These are phyloP conservation scores for Paramormyrops kingsleyae DNA, from an alignment of 2,113 vertebrate genomes.

Conservation along the genomic window DNA sequence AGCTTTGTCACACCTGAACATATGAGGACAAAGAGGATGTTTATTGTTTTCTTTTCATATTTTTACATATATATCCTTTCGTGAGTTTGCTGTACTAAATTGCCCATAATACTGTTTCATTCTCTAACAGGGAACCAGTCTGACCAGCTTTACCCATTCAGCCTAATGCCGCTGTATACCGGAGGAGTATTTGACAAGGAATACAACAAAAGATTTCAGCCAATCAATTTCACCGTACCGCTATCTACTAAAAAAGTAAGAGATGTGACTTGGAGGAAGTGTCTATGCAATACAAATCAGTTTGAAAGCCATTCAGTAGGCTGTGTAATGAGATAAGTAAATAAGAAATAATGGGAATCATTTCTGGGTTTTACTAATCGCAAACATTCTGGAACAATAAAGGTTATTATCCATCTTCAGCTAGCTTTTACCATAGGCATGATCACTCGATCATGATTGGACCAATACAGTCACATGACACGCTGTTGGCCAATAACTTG, in stretches of 20 bases:
- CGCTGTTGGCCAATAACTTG: not conserved
- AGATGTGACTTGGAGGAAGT: not conserved
- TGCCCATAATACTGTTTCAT: not conserved
- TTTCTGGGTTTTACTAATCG: not conserved
- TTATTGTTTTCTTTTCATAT: not conserved
- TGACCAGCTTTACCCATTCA: constrained; percentile 46
- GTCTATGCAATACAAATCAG: not conserved
- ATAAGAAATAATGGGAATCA: not conserved
- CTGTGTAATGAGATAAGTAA: not conserved
- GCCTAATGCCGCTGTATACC: constrained; percentile 47
- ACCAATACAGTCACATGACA: not conserved
- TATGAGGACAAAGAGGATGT: not conserved
- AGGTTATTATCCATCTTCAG: not conserved
- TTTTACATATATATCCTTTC: not conserved
- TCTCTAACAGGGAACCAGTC: constrained; percentile 23
- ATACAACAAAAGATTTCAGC: constrained; percentile 60
- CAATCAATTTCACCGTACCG: constrained; percentile 52
- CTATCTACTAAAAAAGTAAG: constrained; percentile 55
- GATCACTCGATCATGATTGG: not conserved
- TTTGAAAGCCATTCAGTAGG: not conserved
- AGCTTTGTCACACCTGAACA: not conserved
- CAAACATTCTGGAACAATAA: not conserved
- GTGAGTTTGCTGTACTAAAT: not conserved
- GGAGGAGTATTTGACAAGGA: constrained; percentile 63
- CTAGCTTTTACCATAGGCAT: not conserved